phyloP scores from a whole-genome alignment of 2,797 vertebrate genomes.

The Fringilla coelebs region DNA sequence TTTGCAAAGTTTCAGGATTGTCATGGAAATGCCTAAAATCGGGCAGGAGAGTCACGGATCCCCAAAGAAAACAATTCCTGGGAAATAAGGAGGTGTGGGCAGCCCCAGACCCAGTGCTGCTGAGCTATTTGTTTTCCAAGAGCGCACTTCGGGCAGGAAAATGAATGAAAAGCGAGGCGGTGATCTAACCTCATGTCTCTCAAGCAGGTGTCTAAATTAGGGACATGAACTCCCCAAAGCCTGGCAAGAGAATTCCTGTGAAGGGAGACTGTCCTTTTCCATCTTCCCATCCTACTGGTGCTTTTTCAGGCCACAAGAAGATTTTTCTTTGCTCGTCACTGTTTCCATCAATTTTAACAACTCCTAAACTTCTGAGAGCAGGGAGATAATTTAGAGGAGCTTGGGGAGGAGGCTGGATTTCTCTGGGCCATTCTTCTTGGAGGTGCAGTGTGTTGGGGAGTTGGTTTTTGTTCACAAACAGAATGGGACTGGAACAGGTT shows the following conservation, averaged over 20 bases:
- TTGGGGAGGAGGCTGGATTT: rapidly evolving
- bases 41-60: rapidly evolving
- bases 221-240: not conserved
- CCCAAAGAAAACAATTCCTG: not conserved
- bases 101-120: not conserved
- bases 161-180: not conserved
- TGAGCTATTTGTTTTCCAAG: not conserved
- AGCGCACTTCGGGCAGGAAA: not conserved
- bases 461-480: not conserved
- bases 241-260: not conserved
- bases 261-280: not conserved
- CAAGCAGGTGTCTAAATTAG: not conserved
- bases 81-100: not conserved
- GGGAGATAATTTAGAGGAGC: not conserved
- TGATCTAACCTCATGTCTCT: not conserved
- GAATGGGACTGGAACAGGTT: not conserved
- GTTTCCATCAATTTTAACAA: not conserved
- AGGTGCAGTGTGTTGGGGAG: not conserved
- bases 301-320: not conserved
- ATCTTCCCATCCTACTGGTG: not conserved
- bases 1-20: not conserved
- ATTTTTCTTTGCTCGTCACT: not conserved
- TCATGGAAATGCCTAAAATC: not conserved
- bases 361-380: not conserved
- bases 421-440: rapidly evolving